phyloP scores from a whole-genome alignment of 2,797 vertebrate genomes.

The Macropodus opercularis region DNA sequence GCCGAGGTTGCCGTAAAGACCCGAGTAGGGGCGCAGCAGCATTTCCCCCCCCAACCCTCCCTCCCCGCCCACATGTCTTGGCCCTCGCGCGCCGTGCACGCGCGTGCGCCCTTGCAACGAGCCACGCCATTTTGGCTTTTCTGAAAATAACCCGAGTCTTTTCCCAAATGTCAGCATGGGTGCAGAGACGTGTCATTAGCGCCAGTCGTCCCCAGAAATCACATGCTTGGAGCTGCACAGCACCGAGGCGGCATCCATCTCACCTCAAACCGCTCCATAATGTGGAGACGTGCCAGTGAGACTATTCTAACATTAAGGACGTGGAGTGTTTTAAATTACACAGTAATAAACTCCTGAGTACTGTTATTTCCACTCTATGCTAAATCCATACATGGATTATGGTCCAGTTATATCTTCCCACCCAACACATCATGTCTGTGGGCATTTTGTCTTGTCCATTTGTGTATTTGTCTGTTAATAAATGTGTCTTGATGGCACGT shows the following conservation, averaged over 20 bases:
- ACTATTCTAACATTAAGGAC: too few relatives aligned
- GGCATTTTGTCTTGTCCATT: too few relatives aligned
- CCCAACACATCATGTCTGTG: too few relatives aligned
- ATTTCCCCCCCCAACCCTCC: slow-evolving; percentile 63
- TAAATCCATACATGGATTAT: too few relatives aligned
- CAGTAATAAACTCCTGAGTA: too few relatives aligned
- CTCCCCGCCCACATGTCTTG: slow-evolving; percentile 61
- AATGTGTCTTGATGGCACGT: too few relatives aligned
- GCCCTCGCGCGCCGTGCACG: slow-evolving; percentile 23
- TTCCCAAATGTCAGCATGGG: slow-evolving; percentile 1
- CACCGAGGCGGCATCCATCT: neutral
- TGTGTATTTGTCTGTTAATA: too few relatives aligned
- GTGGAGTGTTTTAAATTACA: too few relatives aligned
- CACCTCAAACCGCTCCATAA: neutral
- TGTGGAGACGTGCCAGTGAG: neutral
- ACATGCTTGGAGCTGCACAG: neutral
- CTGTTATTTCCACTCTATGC: too few relatives aligned
- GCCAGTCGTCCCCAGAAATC: neutral
- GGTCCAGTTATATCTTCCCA: too few relatives aligned
- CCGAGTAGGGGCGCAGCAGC: slow-evolving; percentile 54
- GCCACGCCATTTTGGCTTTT: slow-evolving; percentile 74
- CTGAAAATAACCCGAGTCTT: slow-evolving; percentile 27
- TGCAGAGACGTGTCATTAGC: neutral
- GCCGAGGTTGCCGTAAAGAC: slow-evolving; percentile 57
- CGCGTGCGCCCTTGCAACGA: slow-evolving; percentile 33